phyloP scores from a whole-genome alignment of 1,140 invertebrate species.

The Meloidogyne floridensis region DNA sequence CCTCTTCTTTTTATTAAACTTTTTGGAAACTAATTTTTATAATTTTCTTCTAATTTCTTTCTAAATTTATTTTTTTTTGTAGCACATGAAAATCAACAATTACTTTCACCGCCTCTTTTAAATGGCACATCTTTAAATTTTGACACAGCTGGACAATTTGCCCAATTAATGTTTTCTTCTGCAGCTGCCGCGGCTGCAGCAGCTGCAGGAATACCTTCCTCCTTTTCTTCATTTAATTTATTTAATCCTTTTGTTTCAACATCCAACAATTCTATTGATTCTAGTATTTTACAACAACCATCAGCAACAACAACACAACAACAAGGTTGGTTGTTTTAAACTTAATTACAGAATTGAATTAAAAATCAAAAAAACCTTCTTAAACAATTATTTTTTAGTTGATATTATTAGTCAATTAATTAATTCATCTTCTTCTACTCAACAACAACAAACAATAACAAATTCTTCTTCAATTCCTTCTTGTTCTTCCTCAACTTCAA shows the following conservation, averaged over 20 bases:
- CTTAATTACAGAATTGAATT: no score
- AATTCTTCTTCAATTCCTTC: constrained; percentile 1
- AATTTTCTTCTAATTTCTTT: no score
- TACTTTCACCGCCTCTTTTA: background rate
- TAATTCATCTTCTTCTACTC: background rate
- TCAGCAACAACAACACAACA: background rate
- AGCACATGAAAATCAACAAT: background rate
- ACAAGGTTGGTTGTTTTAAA: no score
- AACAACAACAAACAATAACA: background rate
- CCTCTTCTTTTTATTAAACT: no score
- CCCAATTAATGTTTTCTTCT: constrained; percentile 14
- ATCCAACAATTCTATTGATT: no score
- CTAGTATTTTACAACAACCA: background rate
- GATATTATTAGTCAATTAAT: constrained; percentile 7
- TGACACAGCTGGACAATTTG: constrained; percentile 29
- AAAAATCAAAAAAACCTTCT: background rate
- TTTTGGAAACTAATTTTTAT: no score
- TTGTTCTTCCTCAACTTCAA: background rate
- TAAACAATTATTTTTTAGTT: background rate
- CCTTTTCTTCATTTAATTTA: background rate
- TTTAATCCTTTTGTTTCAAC: constrained; percentile 3
- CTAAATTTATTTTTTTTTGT: background rate
- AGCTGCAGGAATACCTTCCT: background rate
- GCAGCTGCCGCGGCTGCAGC: constrained; percentile 14
- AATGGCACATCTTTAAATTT: background rate